These are phyloP conservation scores for Balanococcus diminutus DNA, from an alignment of 2,888 invertebrate genomes.

Conservation along the genomic window DNA sequence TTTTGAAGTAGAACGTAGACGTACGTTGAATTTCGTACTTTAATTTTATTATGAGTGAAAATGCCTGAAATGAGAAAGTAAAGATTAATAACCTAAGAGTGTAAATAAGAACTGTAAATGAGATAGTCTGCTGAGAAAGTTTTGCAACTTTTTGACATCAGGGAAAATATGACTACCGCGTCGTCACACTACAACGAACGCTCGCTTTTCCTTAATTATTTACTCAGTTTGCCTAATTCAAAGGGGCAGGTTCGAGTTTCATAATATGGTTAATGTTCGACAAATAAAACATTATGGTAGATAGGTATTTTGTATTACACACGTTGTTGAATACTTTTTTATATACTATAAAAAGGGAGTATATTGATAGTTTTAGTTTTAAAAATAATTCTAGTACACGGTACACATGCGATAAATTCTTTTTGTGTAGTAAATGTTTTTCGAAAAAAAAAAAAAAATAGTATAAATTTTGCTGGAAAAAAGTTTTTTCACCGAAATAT, in stretches of 20 bases:
- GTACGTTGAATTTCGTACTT: not conserved
- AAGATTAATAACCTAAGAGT: conserved; percentile 33
- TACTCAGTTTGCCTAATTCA: conserved; percentile 8
- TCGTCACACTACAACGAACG: not conserved
- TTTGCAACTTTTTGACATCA: conserved; percentile 27
- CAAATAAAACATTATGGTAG: not conserved
- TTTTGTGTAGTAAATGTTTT: not conserved
- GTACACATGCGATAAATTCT: not conserved
- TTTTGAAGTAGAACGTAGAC: not conserved
- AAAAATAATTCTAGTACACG: too few species aligned
- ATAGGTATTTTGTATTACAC: not conserved
- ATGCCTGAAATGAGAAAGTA: conserved; percentile 17
- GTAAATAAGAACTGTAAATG: conserved; percentile 27
- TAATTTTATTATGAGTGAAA: not conserved
- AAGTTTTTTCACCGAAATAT: not conserved
- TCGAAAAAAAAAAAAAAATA: not conserved
- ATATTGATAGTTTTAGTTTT: conserved; percentile 18
- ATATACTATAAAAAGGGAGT: not conserved
- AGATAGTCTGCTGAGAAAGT: conserved; percentile 24
- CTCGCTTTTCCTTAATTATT: not conserved
- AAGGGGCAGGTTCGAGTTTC: not conserved
- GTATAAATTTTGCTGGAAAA: conserved; percentile 7
- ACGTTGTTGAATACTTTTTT: too few species aligned
- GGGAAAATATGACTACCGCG: conserved; percentile 38
- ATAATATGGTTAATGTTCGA: not conserved